Percentiles rank a stretch among this genome's conserved stretches.
Conservation (phyloP, 1,140 invertebrate genomes). For the Drosophila teissieri region DNA sequence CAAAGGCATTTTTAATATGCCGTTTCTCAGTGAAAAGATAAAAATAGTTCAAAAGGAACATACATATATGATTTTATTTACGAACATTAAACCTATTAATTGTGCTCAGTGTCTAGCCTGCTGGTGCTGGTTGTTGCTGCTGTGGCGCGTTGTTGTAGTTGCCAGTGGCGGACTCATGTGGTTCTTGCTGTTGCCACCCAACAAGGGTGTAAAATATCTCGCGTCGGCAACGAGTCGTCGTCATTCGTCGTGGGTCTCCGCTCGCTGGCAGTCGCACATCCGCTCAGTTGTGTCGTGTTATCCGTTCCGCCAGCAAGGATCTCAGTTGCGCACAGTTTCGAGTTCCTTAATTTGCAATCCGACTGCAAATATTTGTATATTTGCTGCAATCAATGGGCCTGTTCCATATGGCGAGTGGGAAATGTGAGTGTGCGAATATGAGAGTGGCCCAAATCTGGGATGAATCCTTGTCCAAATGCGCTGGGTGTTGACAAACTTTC, state of each 20-base stretch:
- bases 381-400: constrained; percentile 67
- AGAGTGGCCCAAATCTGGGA: constrained; percentile 38
- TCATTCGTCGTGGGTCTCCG: constrained; percentile 30
- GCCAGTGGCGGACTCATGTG: not conserved
- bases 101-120: not conserved
- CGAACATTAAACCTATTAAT: not conserved
- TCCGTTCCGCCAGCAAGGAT: constrained; percentile 29
- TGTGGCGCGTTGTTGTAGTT: not conserved
- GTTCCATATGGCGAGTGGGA: constrained; percentile 16
- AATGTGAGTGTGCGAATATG: constrained; percentile 46
- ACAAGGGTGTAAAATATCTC: constrained; percentile 38
- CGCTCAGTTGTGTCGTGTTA: constrained; percentile 17
- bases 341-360: constrained; percentile 9
- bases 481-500: constrained; percentile 30
- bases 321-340: constrained; percentile 10
- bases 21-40: no score
- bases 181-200: constrained; percentile 12
- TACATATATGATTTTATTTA: no score
- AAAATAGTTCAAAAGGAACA: no score
- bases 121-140: not conserved
- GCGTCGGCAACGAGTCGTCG: constrained; percentile 25
- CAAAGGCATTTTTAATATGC: no score
- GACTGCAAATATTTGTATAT: constrained; percentile 38
- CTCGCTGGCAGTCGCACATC: constrained; percentile 23
- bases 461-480: constrained; percentile 1